Conservation (phyloP, 2,888 invertebrate species). For the Siphlonurus alternatus region DNA sequence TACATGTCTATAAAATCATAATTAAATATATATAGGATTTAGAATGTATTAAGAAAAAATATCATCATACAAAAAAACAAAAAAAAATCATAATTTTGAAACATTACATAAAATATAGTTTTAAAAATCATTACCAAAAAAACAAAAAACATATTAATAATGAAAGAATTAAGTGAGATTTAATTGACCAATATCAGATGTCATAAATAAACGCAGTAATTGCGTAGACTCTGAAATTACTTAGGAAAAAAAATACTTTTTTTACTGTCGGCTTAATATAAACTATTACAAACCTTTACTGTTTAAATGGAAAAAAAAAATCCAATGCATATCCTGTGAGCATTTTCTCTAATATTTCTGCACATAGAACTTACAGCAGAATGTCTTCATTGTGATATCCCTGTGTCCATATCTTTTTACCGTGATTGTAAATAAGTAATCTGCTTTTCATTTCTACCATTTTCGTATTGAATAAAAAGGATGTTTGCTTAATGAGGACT, state of each 20-base stretch:
- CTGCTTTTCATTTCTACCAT: no score
- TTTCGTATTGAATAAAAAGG: no score
- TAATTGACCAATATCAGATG: neutral
- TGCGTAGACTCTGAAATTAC: neutral
- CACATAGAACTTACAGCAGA: no score
- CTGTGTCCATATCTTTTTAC: no score
- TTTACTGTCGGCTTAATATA: neutral
- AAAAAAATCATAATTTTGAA: neutral
- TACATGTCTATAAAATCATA: neutral
- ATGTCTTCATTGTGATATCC: no score
- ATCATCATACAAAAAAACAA: neutral
- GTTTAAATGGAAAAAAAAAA: neutral
- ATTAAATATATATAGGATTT: neutral
- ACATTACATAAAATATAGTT: neutral
- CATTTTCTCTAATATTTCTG: no score
- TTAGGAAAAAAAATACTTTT: conserved; percentile 3
- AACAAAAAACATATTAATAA: neutral
- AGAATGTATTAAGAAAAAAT: neutral
- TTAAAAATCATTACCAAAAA: neutral
- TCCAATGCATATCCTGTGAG: no score
- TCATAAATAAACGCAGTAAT: neutral
- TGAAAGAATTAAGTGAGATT: neutral
- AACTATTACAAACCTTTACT: neutral
- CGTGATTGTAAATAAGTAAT: no score
- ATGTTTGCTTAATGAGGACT: no score